Evolutionary conservation across 2,888 invertebrate species (phyloP), one percentile per base, ranked within the genome.

Genomic region (Pachydiplax longipennis): DNA sequence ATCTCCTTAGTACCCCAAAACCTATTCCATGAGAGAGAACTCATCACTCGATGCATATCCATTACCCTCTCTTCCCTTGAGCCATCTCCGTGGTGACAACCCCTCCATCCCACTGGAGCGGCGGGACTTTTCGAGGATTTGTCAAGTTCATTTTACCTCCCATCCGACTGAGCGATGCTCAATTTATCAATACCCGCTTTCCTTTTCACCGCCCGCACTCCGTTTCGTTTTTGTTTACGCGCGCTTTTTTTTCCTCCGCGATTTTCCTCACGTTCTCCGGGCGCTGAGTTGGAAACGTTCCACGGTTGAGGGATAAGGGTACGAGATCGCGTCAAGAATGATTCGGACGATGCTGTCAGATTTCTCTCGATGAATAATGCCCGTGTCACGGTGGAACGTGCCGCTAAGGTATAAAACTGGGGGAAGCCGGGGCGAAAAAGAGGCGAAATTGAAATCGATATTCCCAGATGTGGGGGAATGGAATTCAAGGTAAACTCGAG

Each of bases 41-140:
- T 87, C 87, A 87, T 87, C 87, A 61, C 87, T 61, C 87, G 61
- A 87, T 87, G 61, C 61, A 58, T 58, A 35, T 58, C 53, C 40
- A 44, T 6, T 48, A 25, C 44, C 81, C 44, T 1, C 18, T 22
- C 18, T 22, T 2, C 81, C 81, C 44, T n/a, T 25, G 13, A n/a
- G 61, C 18, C 81, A 18, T 6, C 44, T n/a, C 82, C 13, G 22
- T 25, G 73, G 31, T 73, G 82, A 82, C 82, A 48, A 22, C 35
- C 35, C 35, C 31, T n/a, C 81, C 35, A 31, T 22, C 81, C 15
- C 44, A 18, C 58, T 65, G 58, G 25, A 35, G 22, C 58, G 35
- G 58, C 48, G 35, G 53, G 53, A 53, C 31, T 35, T 65, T 53
- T 61, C 37, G 37, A 65, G 87, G 87, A 87, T 87, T 61, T 87